Conservation (phyloP, 2,797 vertebrate genomes). For the Euthynnus affinis region DNA sequence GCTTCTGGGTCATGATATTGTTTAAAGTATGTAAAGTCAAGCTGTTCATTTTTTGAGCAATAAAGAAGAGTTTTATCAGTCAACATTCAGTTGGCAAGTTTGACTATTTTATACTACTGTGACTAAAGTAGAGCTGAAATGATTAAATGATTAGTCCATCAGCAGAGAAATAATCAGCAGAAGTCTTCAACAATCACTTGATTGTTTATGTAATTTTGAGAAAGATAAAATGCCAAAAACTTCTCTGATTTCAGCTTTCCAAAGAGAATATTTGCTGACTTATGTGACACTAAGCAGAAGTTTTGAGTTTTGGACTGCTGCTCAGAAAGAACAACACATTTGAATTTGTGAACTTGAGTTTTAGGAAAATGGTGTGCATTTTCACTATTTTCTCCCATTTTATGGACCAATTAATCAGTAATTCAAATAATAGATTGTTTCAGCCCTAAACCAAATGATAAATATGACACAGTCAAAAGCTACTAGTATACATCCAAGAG, state of each 20-base stretch:
- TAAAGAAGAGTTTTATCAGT: background rate
- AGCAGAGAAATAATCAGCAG: background rate
- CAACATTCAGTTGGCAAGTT: background rate
- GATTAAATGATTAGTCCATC: background rate
- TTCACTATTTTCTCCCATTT: background rate
- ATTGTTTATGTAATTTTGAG: too few relatives aligned
- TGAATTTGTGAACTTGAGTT: background rate
- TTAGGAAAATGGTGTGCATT: background rate
- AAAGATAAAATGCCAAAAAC: background rate
- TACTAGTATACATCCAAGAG: background rate
- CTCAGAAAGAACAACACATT: background rate
- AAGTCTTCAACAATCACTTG: too few relatives aligned
- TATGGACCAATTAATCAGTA: background rate
- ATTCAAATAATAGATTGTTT: background rate
- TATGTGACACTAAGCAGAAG: background rate
- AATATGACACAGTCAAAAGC: background rate
- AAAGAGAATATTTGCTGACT: background rate
- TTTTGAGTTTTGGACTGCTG: background rate
- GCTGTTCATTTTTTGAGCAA: background rate
- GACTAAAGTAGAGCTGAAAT: background rate
- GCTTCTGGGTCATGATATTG: conserved; percentile 22
- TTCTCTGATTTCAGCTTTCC: background rate
- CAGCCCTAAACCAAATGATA: background rate
- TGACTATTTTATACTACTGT: background rate
- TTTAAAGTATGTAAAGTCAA: conserved; percentile 25